Conservation (phyloP, 1,140 invertebrate genomes). For the Bombus pascuorum region DNA sequence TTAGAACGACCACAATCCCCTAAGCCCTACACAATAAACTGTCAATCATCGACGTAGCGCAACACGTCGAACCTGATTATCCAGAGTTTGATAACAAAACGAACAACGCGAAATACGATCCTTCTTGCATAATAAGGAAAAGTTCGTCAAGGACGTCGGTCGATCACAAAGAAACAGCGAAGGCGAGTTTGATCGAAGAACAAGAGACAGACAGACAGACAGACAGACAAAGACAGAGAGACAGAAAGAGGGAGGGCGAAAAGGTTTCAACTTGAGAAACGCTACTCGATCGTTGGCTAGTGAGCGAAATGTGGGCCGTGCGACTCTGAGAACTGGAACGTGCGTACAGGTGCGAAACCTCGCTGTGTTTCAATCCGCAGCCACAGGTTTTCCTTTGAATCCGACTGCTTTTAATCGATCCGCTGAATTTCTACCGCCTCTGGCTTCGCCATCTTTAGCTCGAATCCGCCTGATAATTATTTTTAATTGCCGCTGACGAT, state of each 20-base stretch:
- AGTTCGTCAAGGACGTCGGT: constrained; percentile 7
- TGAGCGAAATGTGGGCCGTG: constrained; percentile 61
- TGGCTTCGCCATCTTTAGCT: constrained; percentile 40
- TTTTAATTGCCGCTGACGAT: constrained; percentile 45
- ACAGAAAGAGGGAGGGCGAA: background rate
- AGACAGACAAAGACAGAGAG: background rate
- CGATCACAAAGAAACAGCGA: background rate
- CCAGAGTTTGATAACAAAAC: background rate
- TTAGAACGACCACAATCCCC: too few species aligned
- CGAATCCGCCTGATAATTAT: constrained; percentile 39
- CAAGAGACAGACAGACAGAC: background rate
- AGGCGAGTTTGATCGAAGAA: background rate
- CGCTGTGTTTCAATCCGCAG: constrained; percentile 38
- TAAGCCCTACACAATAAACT: background rate
- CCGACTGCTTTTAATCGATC: constrained; percentile 41
- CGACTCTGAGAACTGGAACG: constrained; percentile 69
- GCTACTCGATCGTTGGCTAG: constrained; percentile 35
- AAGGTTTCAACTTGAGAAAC: constrained; percentile 6
- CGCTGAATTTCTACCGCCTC: constrained; percentile 17
- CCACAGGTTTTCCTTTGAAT: constrained; percentile 49
- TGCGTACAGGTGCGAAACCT: constrained; percentile 68
- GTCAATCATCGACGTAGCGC: too few species aligned
- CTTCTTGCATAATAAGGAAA: constrained; percentile 15
- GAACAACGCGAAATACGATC: background rate
- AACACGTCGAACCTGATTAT: too few species aligned